A percentile compares a stretch with the other conserved stretches of the same genome.
phyloP scores from a whole-genome alignment of 2,888 invertebrate genomes.

The Epinotia bilunana region DNA sequence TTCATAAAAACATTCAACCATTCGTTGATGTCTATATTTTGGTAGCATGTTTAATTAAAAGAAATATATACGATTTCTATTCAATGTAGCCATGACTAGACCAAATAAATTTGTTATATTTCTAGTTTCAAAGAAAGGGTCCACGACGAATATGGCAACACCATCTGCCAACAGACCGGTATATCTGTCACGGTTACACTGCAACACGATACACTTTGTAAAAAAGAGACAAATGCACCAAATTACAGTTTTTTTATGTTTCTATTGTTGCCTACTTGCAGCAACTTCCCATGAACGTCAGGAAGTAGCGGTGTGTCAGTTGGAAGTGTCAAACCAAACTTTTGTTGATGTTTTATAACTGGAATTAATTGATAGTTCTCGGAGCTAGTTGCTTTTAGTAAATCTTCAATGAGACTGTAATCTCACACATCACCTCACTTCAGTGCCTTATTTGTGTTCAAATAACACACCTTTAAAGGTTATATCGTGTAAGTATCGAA shows the following conservation, averaged over 20 bases:
- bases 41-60: neutral
- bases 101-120: neutral
- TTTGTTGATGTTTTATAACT: slow-evolving; percentile 78
- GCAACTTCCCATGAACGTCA: slow-evolving; percentile 43
- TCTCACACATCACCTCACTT: slow-evolving; percentile 51
- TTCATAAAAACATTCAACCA: neutral
- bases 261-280: slow-evolving; percentile 51
- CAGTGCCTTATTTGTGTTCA: slow-evolving; percentile 53
- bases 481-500: slow-evolving; percentile 62
- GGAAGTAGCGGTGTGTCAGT: slow-evolving; percentile 46
- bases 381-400: slow-evolving; percentile 55
- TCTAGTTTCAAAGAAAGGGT: neutral
- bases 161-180: slow-evolving; percentile 54
- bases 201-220: neutral
- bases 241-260: slow-evolving; percentile 47
- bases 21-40: neutral
- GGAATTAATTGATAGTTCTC: slow-evolving; percentile 62
- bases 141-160: slow-evolving; percentile 14
- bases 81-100: neutral
- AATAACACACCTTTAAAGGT: slow-evolving; percentile 57
- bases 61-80: neutral
- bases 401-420: slow-evolving; percentile 70
- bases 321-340: slow-evolving; percentile 77
- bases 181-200: slow-evolving; percentile 53
- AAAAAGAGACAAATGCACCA: slow-evolving; percentile 49